Base-by-base conservation (phyloP, 1,140 invertebrate genomes). In the Brachionus sp. region DNA sequence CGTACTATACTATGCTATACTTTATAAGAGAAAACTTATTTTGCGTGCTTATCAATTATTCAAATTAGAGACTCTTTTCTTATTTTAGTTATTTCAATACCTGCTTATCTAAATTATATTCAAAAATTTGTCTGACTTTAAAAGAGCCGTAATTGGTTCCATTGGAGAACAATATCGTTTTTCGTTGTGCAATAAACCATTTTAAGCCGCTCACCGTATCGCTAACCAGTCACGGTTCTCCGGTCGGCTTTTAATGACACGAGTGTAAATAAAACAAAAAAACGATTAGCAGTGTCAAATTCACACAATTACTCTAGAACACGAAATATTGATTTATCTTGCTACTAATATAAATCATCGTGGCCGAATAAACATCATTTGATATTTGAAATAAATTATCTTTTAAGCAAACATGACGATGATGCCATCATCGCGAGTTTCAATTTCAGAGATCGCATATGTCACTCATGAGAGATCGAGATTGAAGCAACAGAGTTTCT, bases 261-360 rank as follows among this genome's bases (percentile, higher is more conserved):
- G 70, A 75, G 70, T 13, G 39, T 46, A 75, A 50, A 46, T 29
- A 46, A 35, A n/a, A 35, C 19, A 25, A 13, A 75, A 46, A 35
- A 29, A 37, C 33, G 68, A 73, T 39, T 37, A 75, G 42, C 19
- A 23, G 39, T 44, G 39, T 46, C 64, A 68, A 68, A 35, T 68
- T 68, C 64, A 68, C 35, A 68, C 35, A 35, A 35, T 68, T 68
- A 46, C 25, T 75, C 23, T 75, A 39, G 37, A 39, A 70, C 66
- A 70, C 70, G 70, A 75, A 75, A 75, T 75, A 75, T 75, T 75
- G 70, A 75, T 75, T 75, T 75, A 75, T 75, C 70, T 75, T 42
- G n/a, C 42, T 33, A 29, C 16, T 12, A 10, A 23, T 29, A 75
- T 75, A 75, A 75, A 75, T 75, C 70, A 75, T 46, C 13, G 39